Conservation (phyloP, 2,113 vertebrate species). For the Spilogale gracilis region DNA sequence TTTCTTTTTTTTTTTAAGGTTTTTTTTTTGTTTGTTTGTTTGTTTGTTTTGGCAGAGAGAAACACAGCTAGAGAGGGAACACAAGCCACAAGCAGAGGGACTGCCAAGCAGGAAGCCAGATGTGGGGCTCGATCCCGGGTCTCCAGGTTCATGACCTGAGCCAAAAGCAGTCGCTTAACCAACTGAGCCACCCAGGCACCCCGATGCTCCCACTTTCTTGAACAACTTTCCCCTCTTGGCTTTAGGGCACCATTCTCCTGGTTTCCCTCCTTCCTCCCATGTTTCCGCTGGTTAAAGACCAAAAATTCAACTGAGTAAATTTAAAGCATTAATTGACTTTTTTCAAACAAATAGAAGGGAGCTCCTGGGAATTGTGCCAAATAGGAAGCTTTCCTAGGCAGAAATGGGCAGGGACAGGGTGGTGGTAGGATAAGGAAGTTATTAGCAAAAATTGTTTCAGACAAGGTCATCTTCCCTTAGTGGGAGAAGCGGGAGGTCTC, state of each 20-base stretch:
- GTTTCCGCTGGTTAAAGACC: not conserved
- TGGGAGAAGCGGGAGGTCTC: not conserved
- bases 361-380: not conserved
- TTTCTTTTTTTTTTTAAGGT: not conserved
- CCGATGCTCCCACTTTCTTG: not conserved
- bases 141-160: too few species aligned
- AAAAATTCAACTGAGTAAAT: not conserved
- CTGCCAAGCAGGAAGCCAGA: too few species aligned
- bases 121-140: too few species aligned
- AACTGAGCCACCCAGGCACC: too few species aligned
- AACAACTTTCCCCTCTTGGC: not conserved
- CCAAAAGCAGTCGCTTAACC: too few species aligned
- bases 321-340: not conserved
- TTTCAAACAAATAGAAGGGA: not conserved
- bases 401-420: not conserved
- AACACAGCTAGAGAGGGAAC: too few species aligned
- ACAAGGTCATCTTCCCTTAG: not conserved
- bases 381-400: not conserved
- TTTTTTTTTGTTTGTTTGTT: too few species aligned
- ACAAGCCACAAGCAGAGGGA: too few species aligned
- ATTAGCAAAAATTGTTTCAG: not conserved
- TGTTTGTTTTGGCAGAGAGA: too few species aligned
- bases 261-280: not conserved
- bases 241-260: not conserved
- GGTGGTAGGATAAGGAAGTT: not conserved